A percentile compares a stretch with the other conserved stretches of the same genome.
phyloP scores from a whole-genome alignment of 1,140 invertebrate genomes.

The Armadillidium nasatum region DNA sequence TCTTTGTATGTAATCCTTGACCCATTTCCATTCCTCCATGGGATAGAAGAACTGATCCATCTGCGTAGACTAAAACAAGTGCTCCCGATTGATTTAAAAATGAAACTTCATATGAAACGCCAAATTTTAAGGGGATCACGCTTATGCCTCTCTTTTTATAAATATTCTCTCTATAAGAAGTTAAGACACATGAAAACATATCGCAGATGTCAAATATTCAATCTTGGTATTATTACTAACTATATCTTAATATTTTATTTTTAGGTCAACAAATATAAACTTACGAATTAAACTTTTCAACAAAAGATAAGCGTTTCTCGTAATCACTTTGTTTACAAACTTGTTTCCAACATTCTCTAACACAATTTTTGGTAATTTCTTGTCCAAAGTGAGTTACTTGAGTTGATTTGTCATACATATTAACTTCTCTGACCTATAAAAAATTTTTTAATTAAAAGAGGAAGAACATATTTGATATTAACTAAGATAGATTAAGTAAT shows the following conservation, averaged over 20 bases:
- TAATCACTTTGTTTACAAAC: slow-evolving; percentile 49
- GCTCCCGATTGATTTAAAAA: slow-evolving; percentile 86
- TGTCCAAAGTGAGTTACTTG: slow-evolving; percentile 51
- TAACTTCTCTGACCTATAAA: slow-evolving; percentile 50
- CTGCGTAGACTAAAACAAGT: slow-evolving; percentile 79
- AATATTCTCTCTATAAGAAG: slow-evolving; percentile 27
- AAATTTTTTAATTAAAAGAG: background rate
- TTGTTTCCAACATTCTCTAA: slow-evolving; percentile 51
- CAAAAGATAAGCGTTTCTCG: slow-evolving; percentile 43
- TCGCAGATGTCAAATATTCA: background rate
- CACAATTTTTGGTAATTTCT: slow-evolving; percentile 50
- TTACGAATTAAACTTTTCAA: slow-evolving; percentile 49
- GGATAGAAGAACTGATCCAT: slow-evolving; percentile 83
- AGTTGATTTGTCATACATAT: slow-evolving; percentile 51
- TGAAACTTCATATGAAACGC: slow-evolving; percentile 73
- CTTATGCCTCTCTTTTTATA: slow-evolving; percentile 72
- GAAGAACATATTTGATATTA: no score
- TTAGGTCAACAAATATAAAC: no score
- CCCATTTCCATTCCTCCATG: slow-evolving; percentile 95
- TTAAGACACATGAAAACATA: background rate
- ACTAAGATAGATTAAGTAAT: no score
- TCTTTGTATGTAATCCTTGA: slow-evolving; percentile 91
- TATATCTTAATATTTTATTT: slow-evolving; percentile 37
- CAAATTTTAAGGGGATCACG: slow-evolving; percentile 82
- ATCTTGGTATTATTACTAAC: background rate